Percentiles rank a stretch among this genome's conserved stretches.
Conservation (phyloP, 2,113 vertebrate genomes). For the Sylvia atricapilla region DNA sequence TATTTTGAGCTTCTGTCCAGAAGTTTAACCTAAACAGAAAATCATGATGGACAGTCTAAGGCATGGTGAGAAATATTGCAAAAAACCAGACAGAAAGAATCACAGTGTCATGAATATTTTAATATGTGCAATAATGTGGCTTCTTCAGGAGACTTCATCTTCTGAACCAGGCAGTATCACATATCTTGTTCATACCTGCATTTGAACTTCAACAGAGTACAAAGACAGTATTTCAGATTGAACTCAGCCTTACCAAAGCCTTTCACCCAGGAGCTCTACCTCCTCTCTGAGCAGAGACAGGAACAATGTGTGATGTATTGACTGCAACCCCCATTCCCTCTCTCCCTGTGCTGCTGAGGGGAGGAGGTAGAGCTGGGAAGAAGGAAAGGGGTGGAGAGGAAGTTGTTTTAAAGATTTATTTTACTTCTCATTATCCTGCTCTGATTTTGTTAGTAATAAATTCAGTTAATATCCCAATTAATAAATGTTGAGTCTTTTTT, state of each 20-base stretch:
- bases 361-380: neutral
- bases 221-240: neutral
- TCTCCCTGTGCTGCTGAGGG: neutral
- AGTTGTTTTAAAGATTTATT: neutral
- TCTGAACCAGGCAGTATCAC: neutral
- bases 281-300: neutral
- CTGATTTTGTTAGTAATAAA: neutral
- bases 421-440: neutral
- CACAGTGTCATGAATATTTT: neutral
- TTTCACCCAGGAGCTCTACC: neutral
- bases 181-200: neutral
- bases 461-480: neutral
- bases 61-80: neutral
- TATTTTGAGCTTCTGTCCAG: neutral
- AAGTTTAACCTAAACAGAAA: neutral
- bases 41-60: neutral
- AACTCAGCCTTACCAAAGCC: neutral
- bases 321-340: neutral
- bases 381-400: neutral
- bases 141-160: neutral
- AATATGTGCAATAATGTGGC: neutral
- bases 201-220: neutral
- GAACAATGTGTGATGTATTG: accelerated
- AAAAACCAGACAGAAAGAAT: neutral
- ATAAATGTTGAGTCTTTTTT: neutral